Percentiles rank a stretch among this genome's conserved stretches.
phyloP scores from a whole-genome alignment of 2,113 vertebrate genomes.

The Scatophagus argus region DNA sequence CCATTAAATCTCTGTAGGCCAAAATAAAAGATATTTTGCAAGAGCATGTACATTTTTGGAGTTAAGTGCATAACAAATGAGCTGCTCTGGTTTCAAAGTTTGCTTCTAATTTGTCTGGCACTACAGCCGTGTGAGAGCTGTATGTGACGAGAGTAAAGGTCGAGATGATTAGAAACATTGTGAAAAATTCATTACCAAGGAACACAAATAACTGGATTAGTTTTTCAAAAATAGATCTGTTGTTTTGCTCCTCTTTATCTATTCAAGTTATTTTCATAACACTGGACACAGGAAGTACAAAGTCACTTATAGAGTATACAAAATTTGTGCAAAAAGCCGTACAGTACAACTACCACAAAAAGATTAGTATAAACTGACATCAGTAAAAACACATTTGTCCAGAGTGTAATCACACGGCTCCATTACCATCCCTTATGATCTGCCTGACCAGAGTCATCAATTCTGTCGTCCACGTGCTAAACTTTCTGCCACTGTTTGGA shows the following conservation, averaged over 20 bases:
- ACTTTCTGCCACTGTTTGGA: slow-evolving; percentile 86
- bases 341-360: slow-evolving; percentile 52
- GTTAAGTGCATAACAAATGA: slow-evolving; percentile 4
- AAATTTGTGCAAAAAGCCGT: slow-evolving; percentile 68
- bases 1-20: not conserved
- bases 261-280: not conserved
- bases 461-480: slow-evolving; percentile 57
- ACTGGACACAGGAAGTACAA: slow-evolving; percentile 35
- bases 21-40: not conserved
- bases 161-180: slow-evolving; percentile 1
- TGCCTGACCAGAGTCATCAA: slow-evolving; percentile 14
- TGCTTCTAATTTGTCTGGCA: not conserved
- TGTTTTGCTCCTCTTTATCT: not conserved
- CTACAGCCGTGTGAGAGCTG: not conserved
- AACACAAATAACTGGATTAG: slow-evolving; percentile 10
- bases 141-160: not conserved
- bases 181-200: not conserved
- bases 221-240: not conserved
- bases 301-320: slow-evolving; percentile 39
- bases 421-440: slow-evolving; percentile 8
- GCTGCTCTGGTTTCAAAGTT: not conserved
- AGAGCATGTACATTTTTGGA: not conserved
- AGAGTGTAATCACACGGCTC: not conserved
- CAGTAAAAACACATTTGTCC: slow-evolving; percentile 26
- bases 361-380: slow-evolving; percentile 27